Evolutionary conservation across 2,888 invertebrate genomes (phyloP), one percentile per base, ranked within the genome.

Genomic region (Cheilosia pagana): DNA sequence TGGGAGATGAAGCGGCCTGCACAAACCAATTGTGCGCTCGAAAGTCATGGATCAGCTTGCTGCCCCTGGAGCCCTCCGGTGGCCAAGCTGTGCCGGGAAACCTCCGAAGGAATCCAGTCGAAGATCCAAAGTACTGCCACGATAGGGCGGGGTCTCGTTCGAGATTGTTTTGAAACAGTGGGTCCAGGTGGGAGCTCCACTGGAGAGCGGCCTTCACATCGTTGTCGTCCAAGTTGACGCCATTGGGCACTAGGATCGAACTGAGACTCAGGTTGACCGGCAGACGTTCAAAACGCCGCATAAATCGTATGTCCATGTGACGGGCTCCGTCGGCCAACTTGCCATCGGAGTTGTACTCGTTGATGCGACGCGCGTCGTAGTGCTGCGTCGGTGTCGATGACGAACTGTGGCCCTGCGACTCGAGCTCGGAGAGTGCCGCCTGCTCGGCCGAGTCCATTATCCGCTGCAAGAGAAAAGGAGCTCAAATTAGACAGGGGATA

Each of bases 121-220:
- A 96, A 70, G 98, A 98, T 65, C 99, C 98, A 92, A 98, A 99
- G 93, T 98, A 98, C 93, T 99, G 99, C 98, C 99, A 99, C n/a
- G 97, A 97, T 50, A 98, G 93, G 1, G 96, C 95, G 0, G 98
- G 96, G 92, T 98, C 98, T 87, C 95, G 95, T 90, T 97, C 96
- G 90, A 96, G 96, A 93, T 99, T 99, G 90, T 96, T 96, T 88
- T 95, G 95, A 92, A 98, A 99, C 86, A 96, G 93, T 21, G 96
- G 95, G 92, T 99, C 98, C 90, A 99, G 93, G 90, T 96, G 96
- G 88, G 97, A 96, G 68, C 98, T 98, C 99, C 99, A 99, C 89
- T 96, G 95, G 87, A 99, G 96, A 70, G 98, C 97, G 90, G 96
- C 95, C 89, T 97, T 94, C 19, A 99, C 96, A 88, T 97, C 96